phyloP scores from a whole-genome alignment of 2,797 vertebrate genomes.

The Phaenicophaeus curvirostris region DNA sequence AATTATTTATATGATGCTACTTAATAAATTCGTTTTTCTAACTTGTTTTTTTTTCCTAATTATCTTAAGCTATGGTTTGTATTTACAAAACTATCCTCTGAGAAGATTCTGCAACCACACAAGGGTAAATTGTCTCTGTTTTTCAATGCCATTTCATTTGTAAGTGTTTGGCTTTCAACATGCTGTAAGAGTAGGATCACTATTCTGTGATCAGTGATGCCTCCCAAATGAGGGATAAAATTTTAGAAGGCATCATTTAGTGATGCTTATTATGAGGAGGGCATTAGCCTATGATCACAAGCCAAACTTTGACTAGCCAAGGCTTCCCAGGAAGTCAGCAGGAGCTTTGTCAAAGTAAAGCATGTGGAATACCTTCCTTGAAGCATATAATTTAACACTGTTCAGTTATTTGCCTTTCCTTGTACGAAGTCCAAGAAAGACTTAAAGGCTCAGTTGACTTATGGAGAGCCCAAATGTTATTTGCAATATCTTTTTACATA shows the following conservation, averaged over 20 bases:
- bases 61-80: slow-evolving; percentile 47
- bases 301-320: background rate
- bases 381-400: background rate
- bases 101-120: background rate
- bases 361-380: background rate
- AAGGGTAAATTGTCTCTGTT: background rate
- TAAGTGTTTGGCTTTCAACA: background rate
- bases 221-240: background rate
- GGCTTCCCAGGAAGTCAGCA: background rate
- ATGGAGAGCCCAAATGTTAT: background rate
- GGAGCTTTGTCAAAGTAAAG: background rate
- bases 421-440: background rate
- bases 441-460: background rate
- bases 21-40: slow-evolving; percentile 87
- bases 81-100: background rate
- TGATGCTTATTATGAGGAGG: background rate
- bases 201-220: background rate
- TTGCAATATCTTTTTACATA: background rate
- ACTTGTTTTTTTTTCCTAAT: slow-evolving; percentile 55
- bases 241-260: background rate
- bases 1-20: slow-evolving; percentile 95
- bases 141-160: background rate
- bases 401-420: background rate
- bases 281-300: background rate
- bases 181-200: background rate